Conservation (phyloP, 2,113 vertebrate genomes). For the Caretta caretta region DNA sequence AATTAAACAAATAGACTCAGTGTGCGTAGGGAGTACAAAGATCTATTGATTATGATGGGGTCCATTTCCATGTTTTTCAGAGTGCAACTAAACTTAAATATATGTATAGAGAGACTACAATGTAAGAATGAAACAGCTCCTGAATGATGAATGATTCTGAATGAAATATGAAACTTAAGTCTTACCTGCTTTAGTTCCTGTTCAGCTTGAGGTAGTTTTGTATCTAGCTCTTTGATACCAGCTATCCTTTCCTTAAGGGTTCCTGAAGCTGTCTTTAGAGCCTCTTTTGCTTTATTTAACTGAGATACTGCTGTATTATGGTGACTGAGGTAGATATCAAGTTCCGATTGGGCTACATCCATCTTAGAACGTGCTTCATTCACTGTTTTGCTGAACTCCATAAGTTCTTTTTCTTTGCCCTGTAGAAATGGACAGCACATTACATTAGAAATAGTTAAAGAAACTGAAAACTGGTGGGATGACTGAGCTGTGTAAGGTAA, state of each 20-base stretch:
- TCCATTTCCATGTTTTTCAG: not conserved
- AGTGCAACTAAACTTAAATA: not conserved
- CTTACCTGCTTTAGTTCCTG: conserved; percentile 88
- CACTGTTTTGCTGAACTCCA: conserved; percentile 91
- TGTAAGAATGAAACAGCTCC: not conserved
- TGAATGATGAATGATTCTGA: not conserved
- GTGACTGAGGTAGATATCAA: conserved; percentile 92
- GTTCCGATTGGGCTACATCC: conserved; percentile 92
- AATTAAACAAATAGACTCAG: not conserved
- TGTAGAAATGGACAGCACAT: conserved; percentile 53
- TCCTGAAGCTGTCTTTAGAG: conserved; percentile 80
- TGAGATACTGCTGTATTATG: conserved; percentile 89
- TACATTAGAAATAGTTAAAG: conserved; percentile 12
- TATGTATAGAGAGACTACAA: not conserved
- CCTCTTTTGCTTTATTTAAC: conserved; percentile 86
- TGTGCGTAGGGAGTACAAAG: not conserved
- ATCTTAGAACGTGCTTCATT: conserved; percentile 91
- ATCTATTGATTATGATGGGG: not conserved
- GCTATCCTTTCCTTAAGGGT: conserved; percentile 87
- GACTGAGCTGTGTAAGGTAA: not conserved
- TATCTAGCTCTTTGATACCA: conserved; percentile 84
- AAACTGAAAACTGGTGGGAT: not conserved
- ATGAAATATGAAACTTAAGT: not conserved
- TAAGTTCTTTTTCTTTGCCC: conserved; percentile 91
- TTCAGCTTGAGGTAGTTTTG: conserved; percentile 84